Evolutionary conservation across 2,113 vertebrate species (phyloP).

Genomic region (Phaetusa simplex): DNA sequence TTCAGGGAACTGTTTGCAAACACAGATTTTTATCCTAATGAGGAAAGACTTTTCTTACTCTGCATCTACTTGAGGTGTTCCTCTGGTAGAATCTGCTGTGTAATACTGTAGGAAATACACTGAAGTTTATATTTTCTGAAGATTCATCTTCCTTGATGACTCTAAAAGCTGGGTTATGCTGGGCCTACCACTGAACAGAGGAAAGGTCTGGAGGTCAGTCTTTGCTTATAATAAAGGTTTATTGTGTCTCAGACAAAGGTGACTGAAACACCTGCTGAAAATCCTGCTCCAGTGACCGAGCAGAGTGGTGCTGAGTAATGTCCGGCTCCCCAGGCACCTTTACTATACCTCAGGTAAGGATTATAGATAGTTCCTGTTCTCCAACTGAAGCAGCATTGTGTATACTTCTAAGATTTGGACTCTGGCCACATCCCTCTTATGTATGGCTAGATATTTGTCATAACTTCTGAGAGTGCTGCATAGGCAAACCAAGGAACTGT

Average conservation of each 20-base stretch:
- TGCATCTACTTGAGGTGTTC: neutral
- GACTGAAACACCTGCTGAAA: constrained; percentile 74
- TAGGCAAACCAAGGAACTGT: neutral
- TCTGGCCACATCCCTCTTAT: neutral
- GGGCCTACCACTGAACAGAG: neutral
- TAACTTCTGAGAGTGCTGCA: neutral
- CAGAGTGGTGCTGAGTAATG: constrained; percentile 75
- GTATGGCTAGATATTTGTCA: neutral
- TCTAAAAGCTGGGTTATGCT: neutral
- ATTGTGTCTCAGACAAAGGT: constrained; percentile 64
- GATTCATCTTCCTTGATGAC: neutral
- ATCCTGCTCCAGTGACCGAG: constrained; percentile 71
- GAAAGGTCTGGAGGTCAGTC: neutral
- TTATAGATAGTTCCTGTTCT: neutral
- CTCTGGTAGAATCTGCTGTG: neutral
- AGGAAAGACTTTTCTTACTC: neutral
- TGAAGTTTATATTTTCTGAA: neutral
- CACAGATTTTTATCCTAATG: neutral
- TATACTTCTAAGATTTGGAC: neutral
- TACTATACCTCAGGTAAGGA: constrained; percentile 67
- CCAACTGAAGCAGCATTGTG: neutral
- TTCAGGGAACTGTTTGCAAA: neutral
- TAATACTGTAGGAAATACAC: neutral
- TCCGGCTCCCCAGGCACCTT: constrained; percentile 63
- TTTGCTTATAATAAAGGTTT: neutral